Conservation (phyloP, 2,888 invertebrate species). For the Tyria jacobaeae region DNA sequence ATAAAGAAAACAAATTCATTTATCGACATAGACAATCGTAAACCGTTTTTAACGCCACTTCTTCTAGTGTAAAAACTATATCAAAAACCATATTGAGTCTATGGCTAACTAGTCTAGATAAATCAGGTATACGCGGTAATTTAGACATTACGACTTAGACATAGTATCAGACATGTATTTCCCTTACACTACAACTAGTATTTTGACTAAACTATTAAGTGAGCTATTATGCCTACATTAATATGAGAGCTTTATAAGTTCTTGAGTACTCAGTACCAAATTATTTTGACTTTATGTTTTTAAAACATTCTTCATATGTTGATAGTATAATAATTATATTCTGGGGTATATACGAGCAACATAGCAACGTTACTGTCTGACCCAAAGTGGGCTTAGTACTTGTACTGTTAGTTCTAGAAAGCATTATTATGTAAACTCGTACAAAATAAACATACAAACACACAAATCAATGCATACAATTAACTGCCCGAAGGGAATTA, state of each 20-base stretch:
- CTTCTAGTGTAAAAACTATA: conserved; percentile 48
- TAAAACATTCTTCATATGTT: no score
- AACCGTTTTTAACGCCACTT: conserved; percentile 9
- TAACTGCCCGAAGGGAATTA: no score
- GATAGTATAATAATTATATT: no score
- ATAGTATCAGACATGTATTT: conserved; percentile 89
- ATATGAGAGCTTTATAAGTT: conserved; percentile 15
- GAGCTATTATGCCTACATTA: conserved; percentile 23
- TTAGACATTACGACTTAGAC: conserved; percentile 71
- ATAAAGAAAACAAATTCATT: conserved; percentile 5
- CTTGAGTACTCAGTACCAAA: background rate
- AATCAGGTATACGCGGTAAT: conserved; percentile 71
- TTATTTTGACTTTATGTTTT: no score
- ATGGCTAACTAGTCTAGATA: conserved; percentile 65
- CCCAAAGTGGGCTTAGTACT: no score
- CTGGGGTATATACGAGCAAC: no score
- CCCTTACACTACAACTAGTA: conserved; percentile 67
- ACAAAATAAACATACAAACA: no score
- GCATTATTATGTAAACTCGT: background rate
- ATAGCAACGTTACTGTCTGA: no score
- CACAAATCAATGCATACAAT: no score
- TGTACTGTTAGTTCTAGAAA: no score
- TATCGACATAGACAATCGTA: conserved; percentile 22
- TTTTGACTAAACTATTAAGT: conserved; percentile 44
- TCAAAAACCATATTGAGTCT: conserved; percentile 56